Base-by-base conservation (phyloP, 2,888 invertebrate species). In the Chloromyia formosa region DNA sequence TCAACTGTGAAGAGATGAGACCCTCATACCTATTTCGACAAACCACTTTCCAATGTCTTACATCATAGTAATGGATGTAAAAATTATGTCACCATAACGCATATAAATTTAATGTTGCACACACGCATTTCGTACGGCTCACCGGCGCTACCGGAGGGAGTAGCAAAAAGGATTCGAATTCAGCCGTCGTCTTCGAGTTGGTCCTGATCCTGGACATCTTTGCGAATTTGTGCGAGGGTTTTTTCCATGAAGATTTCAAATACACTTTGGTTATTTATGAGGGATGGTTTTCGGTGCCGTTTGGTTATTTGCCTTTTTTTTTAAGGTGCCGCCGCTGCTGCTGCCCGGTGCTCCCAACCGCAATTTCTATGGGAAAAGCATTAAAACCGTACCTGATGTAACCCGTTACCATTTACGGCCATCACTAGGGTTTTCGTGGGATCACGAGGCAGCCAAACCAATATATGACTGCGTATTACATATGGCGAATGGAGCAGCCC, bases 201-300 rank as follows among this genome's bases (percentile, higher is more conserved):
- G 60, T 27, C 22, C 23, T 22, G 23, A 10, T 3, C 27, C 10
- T 27, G 2, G 2, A 9, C 27, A 27, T 60, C 23, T 60, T 56
- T 22, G 60, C 23, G 23, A 27, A 23, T 23, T 23, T 35, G 3
- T 35, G 2, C 60, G 60, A 60, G 27, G 23, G 60, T 60, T 60
- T 60, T 27, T 35, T 35, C 27, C 23, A 60, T n/a, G 60, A 60
- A 60, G 60, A 60, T 60, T 60, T 60, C 23, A 27, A 27, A 60
- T 60, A 60, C 60, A 60, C 60, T 60, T 60, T 60, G 23, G 60
- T 60, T 60, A 60, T 60, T 60, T 60, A 60, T 60, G 60, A 60
- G 60, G 60, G 27, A 23, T 60, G 20, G 20, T 60, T 60, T 23
- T 27, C 14, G 27, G 7, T 49, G 49, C 16, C 16, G 49, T 12